Conservation (phyloP, 1,140 invertebrate species). For the Saccostrea cuccullata region DNA sequence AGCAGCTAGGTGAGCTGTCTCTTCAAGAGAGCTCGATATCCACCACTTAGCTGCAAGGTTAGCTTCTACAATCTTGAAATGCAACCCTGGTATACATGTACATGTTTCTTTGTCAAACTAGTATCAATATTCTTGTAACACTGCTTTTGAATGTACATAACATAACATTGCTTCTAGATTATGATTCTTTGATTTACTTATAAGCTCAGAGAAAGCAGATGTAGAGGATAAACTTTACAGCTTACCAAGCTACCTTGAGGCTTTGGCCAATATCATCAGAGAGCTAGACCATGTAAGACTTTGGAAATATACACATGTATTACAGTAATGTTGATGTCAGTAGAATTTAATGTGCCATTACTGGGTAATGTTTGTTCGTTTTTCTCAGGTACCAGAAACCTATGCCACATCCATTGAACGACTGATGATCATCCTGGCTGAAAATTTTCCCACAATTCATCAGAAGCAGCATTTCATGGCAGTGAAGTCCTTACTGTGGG, state of each 20-base stretch:
- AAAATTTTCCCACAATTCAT: slow-evolving; percentile 75
- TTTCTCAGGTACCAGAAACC: slow-evolving; percentile 71
- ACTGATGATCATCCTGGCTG: slow-evolving; percentile 75
- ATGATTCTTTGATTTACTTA: neutral
- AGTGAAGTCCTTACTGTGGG: slow-evolving; percentile 69
- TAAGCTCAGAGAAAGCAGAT: slow-evolving; percentile 60
- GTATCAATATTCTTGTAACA: too few relatives aligned
- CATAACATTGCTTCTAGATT: neutral
- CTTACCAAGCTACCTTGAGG: slow-evolving; percentile 77
- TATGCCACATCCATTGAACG: slow-evolving; percentile 73
- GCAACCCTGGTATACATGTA: too few relatives aligned
- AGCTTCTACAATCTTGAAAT: too few relatives aligned
- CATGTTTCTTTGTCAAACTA: too few relatives aligned
- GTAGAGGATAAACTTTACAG: slow-evolving; percentile 74
- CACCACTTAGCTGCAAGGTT: too few relatives aligned
- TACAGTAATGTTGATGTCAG: neutral
- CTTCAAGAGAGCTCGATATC: too few relatives aligned
- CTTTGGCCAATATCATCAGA: slow-evolving; percentile 76
- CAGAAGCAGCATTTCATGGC: slow-evolving; percentile 67
- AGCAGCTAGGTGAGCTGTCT: too few relatives aligned
- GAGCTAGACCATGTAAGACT: slow-evolving; percentile 69
- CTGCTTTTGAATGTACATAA: neutral
- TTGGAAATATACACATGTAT: neutral
- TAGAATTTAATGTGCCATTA: neutral
- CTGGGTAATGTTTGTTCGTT: neutral